Conservation (phyloP, 2,797 vertebrate genomes). For the Enteromius mattozi region DNA sequence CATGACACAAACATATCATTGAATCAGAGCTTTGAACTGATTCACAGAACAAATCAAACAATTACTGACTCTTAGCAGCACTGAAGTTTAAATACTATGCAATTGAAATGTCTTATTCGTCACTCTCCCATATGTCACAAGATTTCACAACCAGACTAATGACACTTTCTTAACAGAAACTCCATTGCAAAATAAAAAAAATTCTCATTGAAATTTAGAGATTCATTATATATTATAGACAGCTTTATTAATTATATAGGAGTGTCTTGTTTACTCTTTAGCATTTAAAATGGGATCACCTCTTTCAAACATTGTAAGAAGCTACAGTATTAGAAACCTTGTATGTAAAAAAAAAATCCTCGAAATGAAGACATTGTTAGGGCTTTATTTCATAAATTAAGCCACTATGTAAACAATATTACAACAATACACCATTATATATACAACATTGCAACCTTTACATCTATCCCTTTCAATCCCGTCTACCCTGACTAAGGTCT, state of each 20-base stretch:
- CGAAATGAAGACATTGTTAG: no score
- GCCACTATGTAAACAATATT: no score
- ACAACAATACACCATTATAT: no score
- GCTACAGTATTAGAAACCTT: no score
- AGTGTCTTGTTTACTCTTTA: background rate
- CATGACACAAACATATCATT: no score
- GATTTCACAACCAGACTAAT: no score
- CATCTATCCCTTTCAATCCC: background rate
- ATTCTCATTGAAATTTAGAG: background rate
- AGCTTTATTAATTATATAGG: background rate
- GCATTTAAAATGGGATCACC: background rate
- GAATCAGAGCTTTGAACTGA: no score
- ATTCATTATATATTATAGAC: background rate
- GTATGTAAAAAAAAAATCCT: no score
- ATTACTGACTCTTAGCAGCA: no score
- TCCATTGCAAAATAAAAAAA: no score
- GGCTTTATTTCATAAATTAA: no score
- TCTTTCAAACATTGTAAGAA: background rate
- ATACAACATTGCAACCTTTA: background rate
- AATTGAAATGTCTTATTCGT: background rate
- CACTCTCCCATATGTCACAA: background rate
- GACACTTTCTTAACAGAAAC: background rate
- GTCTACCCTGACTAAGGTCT: constrained; percentile 27
- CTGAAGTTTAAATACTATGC: background rate
- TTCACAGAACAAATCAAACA: no score